Base-by-base conservation (phyloP, 2,888 invertebrate species). In the Salticus scenicus region DNA sequence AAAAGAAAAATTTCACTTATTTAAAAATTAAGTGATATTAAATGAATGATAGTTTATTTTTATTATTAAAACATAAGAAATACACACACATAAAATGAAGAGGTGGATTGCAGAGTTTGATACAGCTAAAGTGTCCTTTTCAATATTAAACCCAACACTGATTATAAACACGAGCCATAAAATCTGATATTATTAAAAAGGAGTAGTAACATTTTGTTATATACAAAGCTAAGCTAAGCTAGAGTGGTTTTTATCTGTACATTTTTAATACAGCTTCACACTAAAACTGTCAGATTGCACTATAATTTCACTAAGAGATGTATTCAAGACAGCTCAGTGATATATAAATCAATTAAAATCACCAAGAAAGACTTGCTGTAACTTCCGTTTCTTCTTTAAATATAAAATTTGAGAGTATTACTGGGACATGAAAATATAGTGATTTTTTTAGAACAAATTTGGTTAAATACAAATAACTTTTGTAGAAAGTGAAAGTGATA, bases 181-280 rank as follows among this genome's bases (percentile, higher is more conserved):
- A 81, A 81, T 81, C 75, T 81, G 69, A 70, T 74, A 80, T 80
- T 74, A 81, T 81, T 70, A 80, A 51, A 80, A 81, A 81, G 75
- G 75, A 63, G 70, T 69, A 80, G 70, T 81, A 81, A 81, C 81
- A 81, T 75, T 81, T 69, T 64, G 75, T 70, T 81, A 81, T 81
- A 71, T 81, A 81, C 81, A 81, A 70, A 75, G 71, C 69, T 70
- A 74, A 70, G 69, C 74, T 81, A 81, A 81, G 74, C 81, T 81
- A 81, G 63, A 70, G 70, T 70, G 74, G 42, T 69, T 81, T n/a
- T 41, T 75, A 74, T 75, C 81, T 81, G 81, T 81, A 81, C 81
- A 81, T 81, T 41, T 74, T 70, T 75, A 75, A 80, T 70, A 77
- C 79, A 80, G 51, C 47, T 80, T 73, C 66, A 72, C 51, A 78